Conservation (phyloP, 2,888 invertebrate species). For the Scrobipalpa atriplicella region DNA sequence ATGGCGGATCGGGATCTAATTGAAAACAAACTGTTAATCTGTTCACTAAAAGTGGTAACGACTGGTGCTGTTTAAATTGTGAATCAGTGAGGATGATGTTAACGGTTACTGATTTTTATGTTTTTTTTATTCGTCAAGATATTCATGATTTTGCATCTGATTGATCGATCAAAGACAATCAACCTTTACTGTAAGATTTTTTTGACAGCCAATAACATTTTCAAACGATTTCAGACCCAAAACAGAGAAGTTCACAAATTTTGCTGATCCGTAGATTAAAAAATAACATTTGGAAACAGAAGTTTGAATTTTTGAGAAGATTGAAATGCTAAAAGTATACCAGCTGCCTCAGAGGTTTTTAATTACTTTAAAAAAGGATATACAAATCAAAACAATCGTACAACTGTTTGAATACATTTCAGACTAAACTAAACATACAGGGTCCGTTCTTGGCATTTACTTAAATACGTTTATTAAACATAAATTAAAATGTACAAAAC, state of each 20-base stretch:
- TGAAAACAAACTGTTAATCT: constrained; percentile 36
- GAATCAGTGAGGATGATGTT: constrained; percentile 11
- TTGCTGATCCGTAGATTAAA: neutral
- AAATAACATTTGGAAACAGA: neutral
- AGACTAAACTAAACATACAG: neutral
- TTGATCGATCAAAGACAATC: too few relatives aligned
- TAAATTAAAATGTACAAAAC: too few relatives aligned
- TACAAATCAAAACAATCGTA: constrained; percentile 9
- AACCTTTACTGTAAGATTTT: too few relatives aligned
- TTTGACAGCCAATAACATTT: too few relatives aligned
- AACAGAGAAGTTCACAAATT: too few relatives aligned
- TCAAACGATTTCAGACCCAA: too few relatives aligned
- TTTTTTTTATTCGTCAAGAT: neutral
- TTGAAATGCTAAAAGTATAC: neutral
- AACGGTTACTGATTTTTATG: neutral
- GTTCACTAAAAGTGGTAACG: constrained; percentile 27
- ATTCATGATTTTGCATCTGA: neutral
- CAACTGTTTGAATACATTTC: neutral
- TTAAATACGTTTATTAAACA: too few relatives aligned
- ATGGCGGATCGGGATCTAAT: constrained; percentile 38
- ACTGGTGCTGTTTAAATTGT: constrained; percentile 14
- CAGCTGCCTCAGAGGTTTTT: neutral
- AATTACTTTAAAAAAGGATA: neutral
- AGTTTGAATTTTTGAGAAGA: too few relatives aligned
- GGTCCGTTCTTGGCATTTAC: neutral